Evolutionary conservation across 2,888 invertebrate genomes (phyloP).

Genomic region (Cryptocheilus praepositus): DNA sequence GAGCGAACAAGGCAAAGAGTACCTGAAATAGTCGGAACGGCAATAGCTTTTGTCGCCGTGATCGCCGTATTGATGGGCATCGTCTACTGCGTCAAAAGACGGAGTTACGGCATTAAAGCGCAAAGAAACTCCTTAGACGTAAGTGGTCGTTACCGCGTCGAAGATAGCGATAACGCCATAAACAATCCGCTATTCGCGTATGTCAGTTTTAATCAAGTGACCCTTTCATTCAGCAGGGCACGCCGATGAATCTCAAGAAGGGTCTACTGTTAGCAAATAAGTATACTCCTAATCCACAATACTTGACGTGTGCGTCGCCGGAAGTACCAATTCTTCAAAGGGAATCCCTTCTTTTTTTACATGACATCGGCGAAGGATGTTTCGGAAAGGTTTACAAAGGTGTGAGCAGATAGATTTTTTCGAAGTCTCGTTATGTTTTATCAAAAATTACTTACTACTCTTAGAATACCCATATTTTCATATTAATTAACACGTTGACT

Average conservation of each 20-base stretch:
- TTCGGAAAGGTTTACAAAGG: constrained; percentile 94
- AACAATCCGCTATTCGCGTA: not conserved
- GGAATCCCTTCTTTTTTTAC: constrained; percentile 82
- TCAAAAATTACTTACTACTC: too few species aligned
- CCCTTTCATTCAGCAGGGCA: constrained; percentile 76
- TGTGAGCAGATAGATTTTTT: constrained; percentile 65
- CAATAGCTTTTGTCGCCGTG: constrained; percentile 60
- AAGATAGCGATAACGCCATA: not conserved
- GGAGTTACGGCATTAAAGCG: constrained; percentile 58
- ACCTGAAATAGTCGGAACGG: constrained; percentile 67
- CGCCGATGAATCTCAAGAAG: constrained; percentile 77
- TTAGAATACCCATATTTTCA: too few species aligned
- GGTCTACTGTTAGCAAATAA: constrained; percentile 82
- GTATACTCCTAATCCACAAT: constrained; percentile 87
- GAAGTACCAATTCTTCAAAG: constrained; percentile 80
- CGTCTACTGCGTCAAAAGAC: constrained; percentile 58
- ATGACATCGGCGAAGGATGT: constrained; percentile 91
- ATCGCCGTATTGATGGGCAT: constrained; percentile 58
- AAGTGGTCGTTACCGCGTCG: constrained; percentile 24
- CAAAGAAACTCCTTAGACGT: constrained; percentile 63
- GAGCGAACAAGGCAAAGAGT: constrained; percentile 60
- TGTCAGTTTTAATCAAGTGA: not conserved
- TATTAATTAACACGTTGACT: too few species aligned
- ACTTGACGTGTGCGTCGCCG: constrained; percentile 77
- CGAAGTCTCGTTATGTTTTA: too few species aligned